Percentiles rank a stretch among this genome's conserved stretches.
phyloP scores from a whole-genome alignment of 2,888 invertebrate genomes.

The Oscheius sp. region DNA sequence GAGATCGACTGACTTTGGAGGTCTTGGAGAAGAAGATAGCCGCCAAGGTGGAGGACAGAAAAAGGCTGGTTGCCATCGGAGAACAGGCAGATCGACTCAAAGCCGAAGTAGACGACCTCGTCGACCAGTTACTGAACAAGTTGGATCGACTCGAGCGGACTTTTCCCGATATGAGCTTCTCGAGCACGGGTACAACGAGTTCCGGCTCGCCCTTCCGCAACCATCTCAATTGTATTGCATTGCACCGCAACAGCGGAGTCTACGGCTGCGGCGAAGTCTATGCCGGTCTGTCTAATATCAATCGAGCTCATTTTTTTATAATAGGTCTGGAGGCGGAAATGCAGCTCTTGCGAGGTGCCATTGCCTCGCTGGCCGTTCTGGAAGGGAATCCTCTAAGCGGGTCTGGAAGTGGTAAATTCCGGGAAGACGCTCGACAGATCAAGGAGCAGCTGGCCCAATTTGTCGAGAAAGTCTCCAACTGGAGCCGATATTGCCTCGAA shows the following conservation, averaged over 20 bases:
- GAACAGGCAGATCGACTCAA: background rate
- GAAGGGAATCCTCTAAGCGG: slow-evolving; percentile 9
- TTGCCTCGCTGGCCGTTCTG: background rate
- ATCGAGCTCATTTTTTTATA: no score
- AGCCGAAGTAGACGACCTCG: background rate
- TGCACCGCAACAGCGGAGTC: no score
- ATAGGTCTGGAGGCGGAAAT: background rate
- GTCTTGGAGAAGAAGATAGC: slow-evolving; percentile 9
- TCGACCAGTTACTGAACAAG: background rate
- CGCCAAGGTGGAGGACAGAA: background rate
- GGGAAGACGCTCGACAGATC: background rate
- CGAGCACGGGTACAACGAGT: background rate
- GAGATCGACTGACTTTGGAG: slow-evolving; percentile 3
- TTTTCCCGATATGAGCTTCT: background rate
- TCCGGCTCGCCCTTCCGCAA: background rate
- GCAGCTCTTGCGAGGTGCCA: background rate
- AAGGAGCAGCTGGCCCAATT: background rate
- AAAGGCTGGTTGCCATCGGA: background rate
- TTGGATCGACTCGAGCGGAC: slow-evolving; percentile 2
- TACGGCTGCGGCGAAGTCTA: no score
- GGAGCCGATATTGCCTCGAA: background rate
- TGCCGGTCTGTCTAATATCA: no score
- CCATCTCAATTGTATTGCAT: background rate
- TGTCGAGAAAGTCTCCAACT: slow-evolving; percentile 6
- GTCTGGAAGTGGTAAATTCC: background rate